These are phyloP conservation scores for Mormoops blainvillei DNA, from an alignment of 2,113 vertebrate species.

Conservation along the genomic window DNA sequence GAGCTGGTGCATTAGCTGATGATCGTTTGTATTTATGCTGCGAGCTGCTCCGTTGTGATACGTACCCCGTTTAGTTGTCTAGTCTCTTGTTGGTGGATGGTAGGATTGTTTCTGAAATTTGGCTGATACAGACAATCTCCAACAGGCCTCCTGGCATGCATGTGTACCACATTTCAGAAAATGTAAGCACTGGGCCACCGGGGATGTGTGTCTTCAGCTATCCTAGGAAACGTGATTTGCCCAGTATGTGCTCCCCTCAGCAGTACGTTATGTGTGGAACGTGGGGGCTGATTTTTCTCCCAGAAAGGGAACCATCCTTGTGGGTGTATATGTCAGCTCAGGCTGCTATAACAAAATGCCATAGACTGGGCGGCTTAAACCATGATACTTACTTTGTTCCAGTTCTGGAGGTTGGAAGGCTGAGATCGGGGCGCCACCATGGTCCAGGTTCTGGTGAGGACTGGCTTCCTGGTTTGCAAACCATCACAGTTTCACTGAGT, in stretches of 20 bases:
- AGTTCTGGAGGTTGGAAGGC: no score
- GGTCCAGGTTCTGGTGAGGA: no score
- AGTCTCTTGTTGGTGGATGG: background rate
- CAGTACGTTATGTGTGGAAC: background rate
- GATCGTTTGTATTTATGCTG: background rate
- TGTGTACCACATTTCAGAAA: background rate
- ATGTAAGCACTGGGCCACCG: background rate
- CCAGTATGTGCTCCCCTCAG: background rate
- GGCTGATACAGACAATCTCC: background rate
- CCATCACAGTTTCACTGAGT: no score
- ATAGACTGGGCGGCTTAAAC: no score
- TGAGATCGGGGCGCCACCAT: no score
- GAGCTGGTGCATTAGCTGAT: background rate
- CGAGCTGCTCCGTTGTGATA: background rate
- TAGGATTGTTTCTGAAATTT: background rate
- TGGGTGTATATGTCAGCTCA: background rate
- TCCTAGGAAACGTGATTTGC: no score
- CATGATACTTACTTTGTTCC: no score
- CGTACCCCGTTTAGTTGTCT: background rate
- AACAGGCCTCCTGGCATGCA: background rate
- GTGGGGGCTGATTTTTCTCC: background rate
- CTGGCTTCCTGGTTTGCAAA: no score
- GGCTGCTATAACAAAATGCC: no score
- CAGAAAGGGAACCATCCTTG: background rate
- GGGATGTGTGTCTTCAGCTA: background rate